A percentile compares a stretch with the other conserved stretches of the same genome.
phyloP scores from a whole-genome alignment of 1,140 invertebrate genomes.

The Lethrus apterus region DNA sequence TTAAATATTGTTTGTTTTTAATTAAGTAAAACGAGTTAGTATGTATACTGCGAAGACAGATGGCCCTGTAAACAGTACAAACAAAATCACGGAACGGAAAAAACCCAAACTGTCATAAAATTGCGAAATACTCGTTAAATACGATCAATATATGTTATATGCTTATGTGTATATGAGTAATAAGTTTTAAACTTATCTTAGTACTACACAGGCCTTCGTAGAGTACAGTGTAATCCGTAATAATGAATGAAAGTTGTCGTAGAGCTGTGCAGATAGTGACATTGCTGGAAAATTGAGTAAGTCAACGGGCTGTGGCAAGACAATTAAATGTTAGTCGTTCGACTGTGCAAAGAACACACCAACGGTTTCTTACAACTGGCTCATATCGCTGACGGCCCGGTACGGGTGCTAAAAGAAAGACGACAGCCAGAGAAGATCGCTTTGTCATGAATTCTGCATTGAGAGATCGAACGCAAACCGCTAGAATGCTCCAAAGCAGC shows the following conservation, averaged over 20 bases:
- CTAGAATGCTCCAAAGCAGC: slow-evolving; percentile 1
- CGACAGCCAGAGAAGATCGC: neutral
- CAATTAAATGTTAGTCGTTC: neutral
- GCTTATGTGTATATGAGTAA: no score
- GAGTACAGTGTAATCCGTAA: neutral
- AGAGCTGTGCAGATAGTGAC: neutral
- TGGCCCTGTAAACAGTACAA: no score
- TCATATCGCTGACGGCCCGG: neutral
- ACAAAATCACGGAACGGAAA: no score
- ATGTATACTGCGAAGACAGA: neutral
- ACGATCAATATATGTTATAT: no score
- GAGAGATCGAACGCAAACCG: slow-evolving; percentile 2
- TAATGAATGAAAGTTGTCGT: neutral
- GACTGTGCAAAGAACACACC: neutral
- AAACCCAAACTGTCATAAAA: no score
- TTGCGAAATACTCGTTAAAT: no score
- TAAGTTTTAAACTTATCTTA: neutral
- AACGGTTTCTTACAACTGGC: neutral
- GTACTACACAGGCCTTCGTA: neutral
- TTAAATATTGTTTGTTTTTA: slow-evolving; percentile 4
- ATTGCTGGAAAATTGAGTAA: neutral
- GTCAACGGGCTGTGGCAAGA: neutral
- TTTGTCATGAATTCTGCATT: slow-evolving; percentile 1
- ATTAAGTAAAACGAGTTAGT: neutral
- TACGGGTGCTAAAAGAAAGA: no score